These are phyloP conservation scores for Channa striata DNA, from an alignment of 2,797 vertebrate species.

Conservation along the genomic window DNA sequence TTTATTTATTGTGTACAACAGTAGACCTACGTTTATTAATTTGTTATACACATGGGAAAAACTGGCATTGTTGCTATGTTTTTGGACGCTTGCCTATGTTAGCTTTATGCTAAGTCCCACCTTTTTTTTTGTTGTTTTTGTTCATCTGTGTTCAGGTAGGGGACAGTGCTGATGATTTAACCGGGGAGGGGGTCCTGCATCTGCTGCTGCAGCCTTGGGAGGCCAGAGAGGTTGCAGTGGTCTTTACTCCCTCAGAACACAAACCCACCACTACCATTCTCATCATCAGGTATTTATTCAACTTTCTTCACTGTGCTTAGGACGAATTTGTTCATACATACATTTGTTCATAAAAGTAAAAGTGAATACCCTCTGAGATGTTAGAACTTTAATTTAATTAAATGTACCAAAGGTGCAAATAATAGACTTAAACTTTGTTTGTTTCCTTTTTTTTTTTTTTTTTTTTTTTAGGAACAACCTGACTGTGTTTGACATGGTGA, in stretches of 20 bases:
- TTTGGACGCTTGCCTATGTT: neutral
- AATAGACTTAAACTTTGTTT: too few relatives aligned
- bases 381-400: neutral
- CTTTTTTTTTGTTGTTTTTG: neutral
- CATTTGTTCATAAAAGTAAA: too few relatives aligned
- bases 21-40: neutral
- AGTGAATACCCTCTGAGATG: too few relatives aligned
- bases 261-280: constrained; percentile 92
- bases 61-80: neutral
- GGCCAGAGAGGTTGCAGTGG: constrained; percentile 87
- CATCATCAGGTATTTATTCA: constrained; percentile 89
- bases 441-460: too few relatives aligned
- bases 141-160: constrained; percentile 46
- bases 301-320: neutral
- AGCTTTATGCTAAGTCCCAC: neutral
- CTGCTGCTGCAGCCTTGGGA: constrained; percentile 92
- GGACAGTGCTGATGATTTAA: constrained; percentile 19
- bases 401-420: neutral
- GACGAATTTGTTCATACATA: too few relatives aligned
- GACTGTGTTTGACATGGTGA: constrained; percentile 92
- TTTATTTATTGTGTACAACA: neutral
- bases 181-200: constrained; percentile 71
- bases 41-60: neutral
- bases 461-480: constrained; percentile 91
- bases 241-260: constrained; percentile 91